Evolutionary conservation across 2,888 invertebrate genomes (phyloP).

Genomic region (Horisme vitalbata): DNA sequence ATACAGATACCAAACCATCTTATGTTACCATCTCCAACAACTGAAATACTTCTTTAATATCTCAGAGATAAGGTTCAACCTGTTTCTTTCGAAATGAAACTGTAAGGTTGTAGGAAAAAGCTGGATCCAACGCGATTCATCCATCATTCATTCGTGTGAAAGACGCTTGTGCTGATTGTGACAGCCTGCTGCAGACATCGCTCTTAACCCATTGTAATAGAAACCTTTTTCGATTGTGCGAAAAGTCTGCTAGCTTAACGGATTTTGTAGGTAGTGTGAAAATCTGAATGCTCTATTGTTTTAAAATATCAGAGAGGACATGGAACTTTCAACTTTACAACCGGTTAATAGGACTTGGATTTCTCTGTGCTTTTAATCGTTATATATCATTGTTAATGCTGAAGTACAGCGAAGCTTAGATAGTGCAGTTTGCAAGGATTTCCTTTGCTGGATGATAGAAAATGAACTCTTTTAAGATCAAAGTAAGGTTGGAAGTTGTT

Average conservation of each 20-base stretch:
- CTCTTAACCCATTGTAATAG: slow-evolving; percentile 51
- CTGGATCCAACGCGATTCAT: slow-evolving; percentile 69
- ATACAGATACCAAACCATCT: slow-evolving; percentile 53
- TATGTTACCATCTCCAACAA: slow-evolving; percentile 16
- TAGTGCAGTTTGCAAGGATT: slow-evolving; percentile 53
- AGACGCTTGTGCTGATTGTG: slow-evolving; percentile 72
- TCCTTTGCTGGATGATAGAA: slow-evolving; percentile 37
- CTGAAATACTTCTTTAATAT: not conserved
- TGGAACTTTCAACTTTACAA: not conserved
- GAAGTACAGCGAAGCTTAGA: slow-evolving; percentile 51
- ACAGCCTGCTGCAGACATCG: slow-evolving; percentile 38
- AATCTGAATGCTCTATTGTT: slow-evolving; percentile 29
- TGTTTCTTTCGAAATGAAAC: slow-evolving; percentile 29
- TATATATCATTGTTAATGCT: slow-evolving; percentile 13
- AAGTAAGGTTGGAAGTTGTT: slow-evolving; percentile 32
- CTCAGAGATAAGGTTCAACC: slow-evolving; percentile 37
- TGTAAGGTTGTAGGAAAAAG: slow-evolving; percentile 57
- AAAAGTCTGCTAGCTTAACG: slow-evolving; percentile 46
- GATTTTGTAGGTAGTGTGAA: slow-evolving; percentile 48
- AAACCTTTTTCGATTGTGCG: slow-evolving; percentile 53
- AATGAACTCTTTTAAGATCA: slow-evolving; percentile 27
- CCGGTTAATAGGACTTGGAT: slow-evolving; percentile 1
- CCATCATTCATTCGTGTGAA: slow-evolving; percentile 78
- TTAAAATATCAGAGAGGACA: slow-evolving; percentile 1
- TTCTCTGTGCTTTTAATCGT: not conserved